phyloP scores from a whole-genome alignment of 2,888 invertebrate genomes.

The Frankliniella fusca region DNA sequence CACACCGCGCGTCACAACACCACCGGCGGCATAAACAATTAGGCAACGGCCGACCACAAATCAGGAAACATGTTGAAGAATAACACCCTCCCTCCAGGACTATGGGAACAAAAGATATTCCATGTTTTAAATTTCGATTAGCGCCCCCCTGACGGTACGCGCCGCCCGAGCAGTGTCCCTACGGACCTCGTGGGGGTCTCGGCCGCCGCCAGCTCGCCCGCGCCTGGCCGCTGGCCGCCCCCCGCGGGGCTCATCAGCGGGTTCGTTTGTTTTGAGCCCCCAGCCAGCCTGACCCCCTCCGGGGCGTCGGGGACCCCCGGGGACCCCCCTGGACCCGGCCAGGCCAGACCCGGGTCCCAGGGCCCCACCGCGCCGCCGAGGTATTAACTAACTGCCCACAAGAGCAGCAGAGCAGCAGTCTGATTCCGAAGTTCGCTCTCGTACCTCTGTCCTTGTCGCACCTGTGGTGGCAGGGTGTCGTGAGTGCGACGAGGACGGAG shows the following conservation, averaged over 20 bases:
- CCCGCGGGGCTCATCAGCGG: constrained; percentile 20
- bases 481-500: no score
- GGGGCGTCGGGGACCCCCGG: not conserved
- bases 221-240: not conserved
- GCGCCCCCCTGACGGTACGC: not conserved
- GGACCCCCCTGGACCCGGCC: not conserved
- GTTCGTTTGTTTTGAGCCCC: constrained; percentile 23
- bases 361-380: not conserved
- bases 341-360: not conserved
- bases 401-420: not conserved
- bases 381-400: not conserved
- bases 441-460: no score
- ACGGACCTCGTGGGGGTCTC: not conserved
- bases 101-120: not conserved
- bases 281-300: not conserved
- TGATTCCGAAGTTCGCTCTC: no score
- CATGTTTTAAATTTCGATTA: constrained; percentile 6
- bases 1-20: no score
- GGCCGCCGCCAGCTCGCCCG: not conserved
- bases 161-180: not conserved
- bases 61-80: not conserved
- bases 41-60: not conserved
- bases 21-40: not conserved
- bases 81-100: not conserved
- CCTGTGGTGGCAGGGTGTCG: no score